These are phyloP conservation scores for Seira musarum DNA, from an alignment of 2,888 invertebrate species.

Conservation along the genomic window DNA sequence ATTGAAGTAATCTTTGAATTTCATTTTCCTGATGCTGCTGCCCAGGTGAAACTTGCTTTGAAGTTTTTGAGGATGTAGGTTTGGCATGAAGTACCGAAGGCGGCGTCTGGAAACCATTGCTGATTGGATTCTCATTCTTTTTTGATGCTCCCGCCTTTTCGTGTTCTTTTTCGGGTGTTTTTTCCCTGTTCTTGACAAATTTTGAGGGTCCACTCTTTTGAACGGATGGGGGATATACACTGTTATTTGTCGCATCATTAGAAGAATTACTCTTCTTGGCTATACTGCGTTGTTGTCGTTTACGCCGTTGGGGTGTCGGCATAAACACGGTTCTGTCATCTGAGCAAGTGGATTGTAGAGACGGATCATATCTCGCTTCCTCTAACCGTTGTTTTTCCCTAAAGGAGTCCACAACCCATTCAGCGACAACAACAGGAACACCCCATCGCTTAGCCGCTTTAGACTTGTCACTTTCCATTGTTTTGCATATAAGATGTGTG, in stretches of 20 bases:
- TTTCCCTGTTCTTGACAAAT: neutral
- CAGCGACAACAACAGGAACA: slow-evolving; percentile 83
- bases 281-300: neutral
- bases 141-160: neutral
- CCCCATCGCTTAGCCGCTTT: slow-evolving; percentile 88
- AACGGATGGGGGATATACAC: slow-evolving; percentile 48
- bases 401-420: slow-evolving; percentile 83
- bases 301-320: slow-evolving; percentile 42
- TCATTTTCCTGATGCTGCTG: too few species aligned
- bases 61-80: too few species aligned
- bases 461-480: slow-evolving; percentile 82
- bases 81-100: too few species aligned
- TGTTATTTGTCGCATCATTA: neutral
- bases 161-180: neutral
- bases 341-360: slow-evolving; percentile 6
- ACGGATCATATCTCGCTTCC: slow-evolving; percentile 42
- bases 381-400: slow-evolving; percentile 12
- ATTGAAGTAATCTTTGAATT: too few species aligned
- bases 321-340: slow-evolving; percentile 43
- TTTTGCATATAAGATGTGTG: slow-evolving; percentile 86
- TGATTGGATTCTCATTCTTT: too few species aligned
- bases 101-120: too few species aligned
- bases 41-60: too few species aligned
- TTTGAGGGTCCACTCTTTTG: slow-evolving; percentile 15
- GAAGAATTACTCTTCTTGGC: neutral